These are phyloP conservation scores for Chirona hameri DNA, from an alignment of 2,888 invertebrate species.

Conservation along the genomic window DNA sequence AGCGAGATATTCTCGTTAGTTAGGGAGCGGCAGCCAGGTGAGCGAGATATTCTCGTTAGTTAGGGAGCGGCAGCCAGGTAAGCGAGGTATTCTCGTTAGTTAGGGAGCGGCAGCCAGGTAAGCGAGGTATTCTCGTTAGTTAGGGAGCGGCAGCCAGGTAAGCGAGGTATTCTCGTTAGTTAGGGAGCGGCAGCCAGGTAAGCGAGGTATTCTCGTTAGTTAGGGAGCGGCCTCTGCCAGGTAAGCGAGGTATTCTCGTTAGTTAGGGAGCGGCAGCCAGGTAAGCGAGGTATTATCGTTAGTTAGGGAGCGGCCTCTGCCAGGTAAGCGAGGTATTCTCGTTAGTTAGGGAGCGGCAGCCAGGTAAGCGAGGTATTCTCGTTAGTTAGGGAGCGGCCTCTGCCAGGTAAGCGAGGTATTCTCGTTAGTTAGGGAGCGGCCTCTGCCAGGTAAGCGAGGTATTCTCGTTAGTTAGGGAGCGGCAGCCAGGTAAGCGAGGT, in stretches of 20 bases:
- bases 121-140: not conserved
- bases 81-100: not conserved
- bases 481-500: constrained; percentile 38
- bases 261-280: no score
- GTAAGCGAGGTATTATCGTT: not conserved
- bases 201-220: not conserved
- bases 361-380: not conserved
- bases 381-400: constrained; percentile 28
- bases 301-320: constrained; percentile 25
- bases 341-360: no score
- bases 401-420: not conserved
- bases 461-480: no score
- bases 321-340: not conserved
- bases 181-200: constrained; percentile 41
- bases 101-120: constrained; percentile 41
- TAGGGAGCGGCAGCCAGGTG: constrained; percentile 41
- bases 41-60: not conserved
- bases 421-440: constrained; percentile 6
- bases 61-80: constrained; percentile 41
- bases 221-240: constrained; percentile 30
- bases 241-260: not conserved
- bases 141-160: constrained; percentile 41
- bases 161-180: not conserved
- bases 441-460: constrained; percentile 9
- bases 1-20: not conserved